Conservation (phyloP, 2,113 vertebrate species). For the Ovis canadensis region DNA sequence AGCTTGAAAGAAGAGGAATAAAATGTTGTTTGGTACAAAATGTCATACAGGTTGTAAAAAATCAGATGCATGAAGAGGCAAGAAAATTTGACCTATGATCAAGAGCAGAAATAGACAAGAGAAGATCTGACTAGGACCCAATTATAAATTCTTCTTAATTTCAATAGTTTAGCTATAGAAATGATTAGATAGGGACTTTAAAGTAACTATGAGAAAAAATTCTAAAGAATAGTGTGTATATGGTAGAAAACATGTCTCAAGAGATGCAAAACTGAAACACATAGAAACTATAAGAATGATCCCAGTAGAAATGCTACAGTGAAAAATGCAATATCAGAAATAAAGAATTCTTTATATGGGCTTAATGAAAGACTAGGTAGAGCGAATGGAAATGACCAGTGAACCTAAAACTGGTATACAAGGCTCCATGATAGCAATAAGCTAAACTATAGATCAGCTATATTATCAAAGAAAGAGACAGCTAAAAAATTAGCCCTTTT, state of each 20-base stretch:
- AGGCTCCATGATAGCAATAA: neutral
- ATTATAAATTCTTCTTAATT: neutral
- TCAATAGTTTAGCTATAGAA: neutral
- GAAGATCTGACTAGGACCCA: neutral
- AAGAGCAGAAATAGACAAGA: neutral
- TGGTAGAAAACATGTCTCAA: neutral
- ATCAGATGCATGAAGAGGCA: neutral
- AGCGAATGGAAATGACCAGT: neutral
- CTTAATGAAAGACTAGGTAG: neutral
- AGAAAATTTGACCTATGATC: neutral
- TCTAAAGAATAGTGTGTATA: neutral
- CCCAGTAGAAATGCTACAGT: neutral
- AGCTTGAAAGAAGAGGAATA: neutral
- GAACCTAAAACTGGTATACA: fast-evolving
- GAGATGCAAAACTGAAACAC: neutral
- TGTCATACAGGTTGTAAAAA: neutral
- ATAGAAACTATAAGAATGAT: neutral
- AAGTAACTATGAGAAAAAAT: neutral
- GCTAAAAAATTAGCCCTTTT: neutral
- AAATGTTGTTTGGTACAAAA: neutral
- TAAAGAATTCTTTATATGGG: neutral
- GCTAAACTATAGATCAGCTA: neutral
- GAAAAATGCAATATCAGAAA: neutral
- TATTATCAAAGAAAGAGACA: neutral
- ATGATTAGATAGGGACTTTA: neutral